Percentiles rank a stretch among this genome's conserved stretches.
phyloP scores from a whole-genome alignment of 2,113 vertebrate genomes.

The Crotophaga sulcirostris region DNA sequence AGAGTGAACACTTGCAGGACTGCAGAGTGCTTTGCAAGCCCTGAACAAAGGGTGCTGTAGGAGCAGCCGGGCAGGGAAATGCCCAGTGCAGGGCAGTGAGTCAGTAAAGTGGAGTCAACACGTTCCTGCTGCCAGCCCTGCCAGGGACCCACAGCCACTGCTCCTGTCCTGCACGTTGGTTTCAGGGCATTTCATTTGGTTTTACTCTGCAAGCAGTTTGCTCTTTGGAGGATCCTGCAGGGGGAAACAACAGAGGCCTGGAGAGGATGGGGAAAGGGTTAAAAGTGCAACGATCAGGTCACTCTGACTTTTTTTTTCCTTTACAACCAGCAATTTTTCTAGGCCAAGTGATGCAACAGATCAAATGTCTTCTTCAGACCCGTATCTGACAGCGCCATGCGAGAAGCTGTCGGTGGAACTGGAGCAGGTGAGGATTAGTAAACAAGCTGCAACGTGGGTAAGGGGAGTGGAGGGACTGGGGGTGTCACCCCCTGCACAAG shows the following conservation, averaged over 20 bases:
- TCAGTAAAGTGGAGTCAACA: fast-evolving
- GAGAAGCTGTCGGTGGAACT: not conserved
- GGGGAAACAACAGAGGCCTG: not conserved
- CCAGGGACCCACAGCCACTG: not conserved
- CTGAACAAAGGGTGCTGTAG: not conserved
- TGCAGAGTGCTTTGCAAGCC: not conserved
- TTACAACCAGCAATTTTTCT: not conserved
- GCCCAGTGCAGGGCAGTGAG: not conserved
- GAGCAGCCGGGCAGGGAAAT: not conserved
- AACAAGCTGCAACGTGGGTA: not conserved
- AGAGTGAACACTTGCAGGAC: not conserved
- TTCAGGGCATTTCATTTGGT: not conserved
- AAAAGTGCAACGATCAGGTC: not conserved
- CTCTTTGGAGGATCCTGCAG: not conserved
- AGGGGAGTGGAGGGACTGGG: not conserved
- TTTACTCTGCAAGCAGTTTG: not conserved
- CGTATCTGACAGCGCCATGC: not conserved
- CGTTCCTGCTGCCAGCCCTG: not conserved
- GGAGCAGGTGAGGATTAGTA: not conserved
- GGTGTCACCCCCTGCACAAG: not conserved
- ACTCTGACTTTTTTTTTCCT: not conserved
- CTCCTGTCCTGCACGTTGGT: not conserved
- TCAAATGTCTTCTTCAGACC: not conserved
- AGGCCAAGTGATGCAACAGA: not conserved
- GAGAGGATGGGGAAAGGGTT: not conserved